Percentiles rank a stretch among this genome's conserved stretches.
These are phyloP conservation scores for Leptinotarsa tumamoca DNA, from an alignment of 2,888 invertebrate genomes.

Conservation along the genomic window DNA sequence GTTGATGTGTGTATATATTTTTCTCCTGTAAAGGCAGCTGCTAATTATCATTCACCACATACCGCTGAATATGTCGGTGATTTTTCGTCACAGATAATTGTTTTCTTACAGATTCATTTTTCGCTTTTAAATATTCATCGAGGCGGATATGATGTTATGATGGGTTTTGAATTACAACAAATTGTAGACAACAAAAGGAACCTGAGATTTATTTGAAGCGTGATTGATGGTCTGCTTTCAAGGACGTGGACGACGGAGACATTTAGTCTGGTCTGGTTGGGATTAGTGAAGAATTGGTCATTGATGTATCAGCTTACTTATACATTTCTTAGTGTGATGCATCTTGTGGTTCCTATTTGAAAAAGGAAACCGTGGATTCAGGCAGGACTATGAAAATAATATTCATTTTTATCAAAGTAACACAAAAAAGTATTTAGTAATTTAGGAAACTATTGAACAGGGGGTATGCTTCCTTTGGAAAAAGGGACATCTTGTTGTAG, in stretches of 20 bases:
- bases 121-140: conserved; percentile 35
- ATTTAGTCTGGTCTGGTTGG: conserved; percentile 1
- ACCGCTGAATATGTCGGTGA: conserved; percentile 14
- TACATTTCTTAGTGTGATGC: neutral
- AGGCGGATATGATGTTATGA: conserved; percentile 44
- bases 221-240: conserved; percentile 16
- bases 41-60: conserved; percentile 22
- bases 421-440: too few species aligned
- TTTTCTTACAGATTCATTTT: conserved; percentile 26
- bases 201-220: conserved; percentile 16
- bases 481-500: too few species aligned
- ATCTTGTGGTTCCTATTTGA: neutral
- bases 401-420: too few species aligned
- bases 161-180: conserved; percentile 21
- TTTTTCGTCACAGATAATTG: conserved; percentile 30
- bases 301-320: neutral
- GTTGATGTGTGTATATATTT: neutral
- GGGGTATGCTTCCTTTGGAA: too few species aligned
- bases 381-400: too few species aligned
- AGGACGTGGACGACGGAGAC: conserved; percentile 13
- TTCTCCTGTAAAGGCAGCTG: conserved; percentile 2
- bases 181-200: conserved; percentile 25
- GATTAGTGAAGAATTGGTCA: conserved; percentile 7
- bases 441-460: too few species aligned
- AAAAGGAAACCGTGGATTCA: neutral